Base-by-base conservation (phyloP, 2,888 invertebrate species). In the Agonopterix arenella region DNA sequence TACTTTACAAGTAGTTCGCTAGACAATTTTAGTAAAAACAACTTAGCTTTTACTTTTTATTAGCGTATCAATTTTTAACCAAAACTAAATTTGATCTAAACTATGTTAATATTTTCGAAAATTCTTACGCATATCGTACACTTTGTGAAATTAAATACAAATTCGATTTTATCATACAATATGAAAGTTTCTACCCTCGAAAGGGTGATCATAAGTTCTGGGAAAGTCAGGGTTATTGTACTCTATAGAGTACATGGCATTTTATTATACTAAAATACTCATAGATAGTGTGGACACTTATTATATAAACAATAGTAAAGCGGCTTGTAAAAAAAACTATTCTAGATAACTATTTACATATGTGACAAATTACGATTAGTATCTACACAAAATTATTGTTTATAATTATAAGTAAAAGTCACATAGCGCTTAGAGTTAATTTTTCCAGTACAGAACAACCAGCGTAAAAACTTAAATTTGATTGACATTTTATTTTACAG, bases 1-100 rank as follows among this genome's bases (percentile, higher is more conserved):
- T 77, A 82, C 72, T 77, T 82, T 80, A 85, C 79, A 85, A 80
- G 66, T 79, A 80, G 65, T 70, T 70, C 70, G 68, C 80, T 83
- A 82, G 68, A 73, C 71, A 68, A 69, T 66, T 72, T n/a, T 43
- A 11, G 73, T 68, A 76, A 73, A 77, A 73, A 65, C 70, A 76
- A 73, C 64, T 70, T 68, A 75, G 66, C 69, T 56, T 68, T 65
- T 60, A 62, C 49, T 58, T 62, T 56, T 66, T 70, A 58, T 70
- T 68, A 74, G 70, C 70, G 56, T 67, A 65, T 55, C 53, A 58
- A 59, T 65, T 52, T 59, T 13, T 59, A 70, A 67, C 58, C 52
- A 64, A 64, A 58, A 51, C 64, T 66, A 70, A 61, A 67, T 63
- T 59, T 55, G 59, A 57, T 55, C n/a, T 40, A 40, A 5, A n/a